Base-by-base conservation (phyloP, 2,888 invertebrate genomes). In the Gymnocheta viridis region DNA sequence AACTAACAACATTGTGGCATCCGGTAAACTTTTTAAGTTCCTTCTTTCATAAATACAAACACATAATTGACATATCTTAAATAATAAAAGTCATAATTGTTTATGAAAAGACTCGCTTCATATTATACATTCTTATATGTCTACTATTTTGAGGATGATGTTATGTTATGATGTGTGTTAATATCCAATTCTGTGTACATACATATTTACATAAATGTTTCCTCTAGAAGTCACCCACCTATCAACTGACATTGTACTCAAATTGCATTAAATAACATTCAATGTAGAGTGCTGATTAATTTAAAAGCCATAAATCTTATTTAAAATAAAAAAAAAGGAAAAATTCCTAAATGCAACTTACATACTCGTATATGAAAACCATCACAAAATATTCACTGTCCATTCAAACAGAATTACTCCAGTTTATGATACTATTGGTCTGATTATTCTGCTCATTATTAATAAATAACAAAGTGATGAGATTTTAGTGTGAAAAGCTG, bases 241-340 rank as follows among this genome's bases (percentile, higher is more conserved):
- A 82, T 76, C 64, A 77, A 69, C 54, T 32, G 64, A 44, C 64
- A 44, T 66, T 82, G 69, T 67, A 49, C 74, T 56, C 64, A 56
- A 58, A 49, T 72, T 72, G 29, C 17, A 49, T 29, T 19, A 62
- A 62, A 62, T 27, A 44, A 10, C 56, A 32, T 56, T 32, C 29
- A 44, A 27, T 62, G 62, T 10, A 41, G 27, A 62, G 69, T 62
- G 81, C 69, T 70, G 73, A 74, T 76, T 76, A 82, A 82, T 82
- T 82, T 82, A 82, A 82, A 82, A 82, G 12, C 81, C 81, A 82
- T 82, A 82, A 82, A 82, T 82, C 81, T 76, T 82, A 76, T 82
- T 82, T 82, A 82, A 82, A 69, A 72, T 24, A 72, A 72, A 44
- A 44, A 32, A 4, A 3, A 38, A 3, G 17, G 5, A 41, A 27